These are phyloP conservation scores for Drosophila kambysellisi DNA, from an alignment of 2,888 invertebrate genomes.

Conservation along the genomic window DNA sequence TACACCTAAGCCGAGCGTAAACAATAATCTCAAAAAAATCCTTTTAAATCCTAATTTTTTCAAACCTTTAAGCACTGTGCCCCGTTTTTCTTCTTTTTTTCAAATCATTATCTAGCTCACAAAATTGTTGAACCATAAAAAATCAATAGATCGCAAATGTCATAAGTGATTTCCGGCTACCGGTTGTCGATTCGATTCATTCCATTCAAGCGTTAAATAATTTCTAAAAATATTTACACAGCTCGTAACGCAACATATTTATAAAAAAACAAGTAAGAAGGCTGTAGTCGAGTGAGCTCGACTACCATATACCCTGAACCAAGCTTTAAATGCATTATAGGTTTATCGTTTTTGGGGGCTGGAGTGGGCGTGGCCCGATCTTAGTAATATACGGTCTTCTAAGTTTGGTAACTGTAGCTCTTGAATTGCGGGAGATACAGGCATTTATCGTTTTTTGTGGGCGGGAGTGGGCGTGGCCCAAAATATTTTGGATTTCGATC, in stretches of 20 bases:
- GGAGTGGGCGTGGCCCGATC: too few relatives aligned
- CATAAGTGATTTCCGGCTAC: conserved; percentile 78
- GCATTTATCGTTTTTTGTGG: too few relatives aligned
- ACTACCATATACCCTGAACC: too few relatives aligned
- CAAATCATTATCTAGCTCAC: conserved; percentile 51
- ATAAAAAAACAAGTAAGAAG: too few relatives aligned
- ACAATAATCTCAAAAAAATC: neutral
- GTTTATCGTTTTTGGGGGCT: too few relatives aligned
- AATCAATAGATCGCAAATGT: conserved; percentile 78
- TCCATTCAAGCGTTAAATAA: conserved; percentile 77
- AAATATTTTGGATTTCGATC: too few relatives aligned
- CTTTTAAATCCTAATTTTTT: conserved; percentile 11
- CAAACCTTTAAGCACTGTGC: neutral
- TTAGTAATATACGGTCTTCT: too few relatives aligned
- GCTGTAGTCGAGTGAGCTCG: too few relatives aligned
- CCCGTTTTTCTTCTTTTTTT: conserved; percentile 4
- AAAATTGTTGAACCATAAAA: conserved; percentile 68
- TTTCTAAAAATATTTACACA: conserved; percentile 79
- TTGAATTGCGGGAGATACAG: too few relatives aligned
- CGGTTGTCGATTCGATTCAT: conserved; percentile 64
- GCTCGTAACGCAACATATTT: conserved; percentile 27
- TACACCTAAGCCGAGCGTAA: neutral
- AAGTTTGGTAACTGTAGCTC: too few relatives aligned
- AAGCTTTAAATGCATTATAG: too few relatives aligned
- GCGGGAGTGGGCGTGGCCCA: too few relatives aligned